Evolutionary conservation across 2,113 vertebrate species (phyloP), one percentile per base, ranked within the genome.

Genomic region (Lynx canadensis): DNA sequence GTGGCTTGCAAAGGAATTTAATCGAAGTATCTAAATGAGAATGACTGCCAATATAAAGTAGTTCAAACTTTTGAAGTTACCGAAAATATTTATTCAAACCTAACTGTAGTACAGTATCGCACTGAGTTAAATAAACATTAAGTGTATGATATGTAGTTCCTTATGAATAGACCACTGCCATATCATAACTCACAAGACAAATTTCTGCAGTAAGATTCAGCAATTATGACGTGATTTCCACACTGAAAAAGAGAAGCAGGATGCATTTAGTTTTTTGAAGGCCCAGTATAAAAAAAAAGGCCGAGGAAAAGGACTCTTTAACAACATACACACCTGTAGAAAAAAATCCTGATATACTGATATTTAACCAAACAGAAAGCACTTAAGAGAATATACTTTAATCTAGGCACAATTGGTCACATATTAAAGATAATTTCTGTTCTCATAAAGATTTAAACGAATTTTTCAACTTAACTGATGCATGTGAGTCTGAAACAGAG

Each of bases 1-100:
- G 11, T 90, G 66, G 78, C 23, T 73, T 93, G 52, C 13, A 93
- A 97, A 97, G 66, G 25, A 85, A 96, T 82, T 91, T 90, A 87
- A 92, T 23, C 63, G 65, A 96, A n/a, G 5, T 89, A 94, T 84
- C 73, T 93, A 38, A 89, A 74, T 41, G 69, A 78, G 79, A 83
- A 96, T 96, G 45, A 82, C 11, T 65, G 89, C 52, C 25, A 95
- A 85, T 19, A 68, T 92, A 66, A 87, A 96, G 23, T 78, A 96
- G 76, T 78, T 92, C 95, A 96, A 97, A 96, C 86, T 91, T 97
- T 74, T 65, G 94, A 97, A 97, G 83, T 97, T 97, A 97, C 98
- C 71, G 97, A 98, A 99, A 98, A 98, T 97, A 98, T 98, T 99
- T 99, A 99, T 98, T 99, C 91, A 98, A 98, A 98, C 97, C 98